Conservation (phyloP, 2,888 invertebrate genomes). For the Monopis laevigella region DNA sequence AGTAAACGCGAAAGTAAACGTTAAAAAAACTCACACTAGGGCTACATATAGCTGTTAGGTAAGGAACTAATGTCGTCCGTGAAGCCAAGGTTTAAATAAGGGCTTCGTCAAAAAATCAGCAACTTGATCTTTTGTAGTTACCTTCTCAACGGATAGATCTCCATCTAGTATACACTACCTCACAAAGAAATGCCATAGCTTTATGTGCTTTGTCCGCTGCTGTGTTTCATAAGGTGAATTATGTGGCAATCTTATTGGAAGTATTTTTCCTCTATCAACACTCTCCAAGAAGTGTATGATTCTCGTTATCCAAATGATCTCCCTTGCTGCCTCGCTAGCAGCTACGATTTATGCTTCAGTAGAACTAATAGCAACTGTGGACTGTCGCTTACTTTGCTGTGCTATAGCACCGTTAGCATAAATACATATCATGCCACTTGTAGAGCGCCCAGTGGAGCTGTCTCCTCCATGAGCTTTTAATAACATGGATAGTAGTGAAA, state of each 20-base stretch:
- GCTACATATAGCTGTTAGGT: too few species aligned
- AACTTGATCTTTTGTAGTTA: not conserved
- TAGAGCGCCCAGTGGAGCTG: slow-evolving; percentile 2
- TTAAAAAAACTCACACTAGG: too few species aligned
- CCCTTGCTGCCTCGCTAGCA: slow-evolving; percentile 7
- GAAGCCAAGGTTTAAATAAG: too few species aligned
- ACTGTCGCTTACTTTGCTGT: slow-evolving; percentile 1
- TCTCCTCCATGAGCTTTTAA: slow-evolving; percentile 1
- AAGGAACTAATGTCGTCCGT: too few species aligned
- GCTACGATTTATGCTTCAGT: slow-evolving; percentile 8
- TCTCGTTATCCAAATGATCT: not conserved
- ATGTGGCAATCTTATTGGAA: not conserved
- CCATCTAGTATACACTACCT: not conserved
- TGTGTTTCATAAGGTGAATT: not conserved
- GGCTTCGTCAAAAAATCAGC: not conserved
- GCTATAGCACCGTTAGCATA: slow-evolving; percentile 2
- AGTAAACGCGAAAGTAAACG: too few species aligned
- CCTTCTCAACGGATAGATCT: not conserved
- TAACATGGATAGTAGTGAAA: not conserved
- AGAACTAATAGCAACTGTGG: not conserved
- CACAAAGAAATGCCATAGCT: slow-evolving; percentile 1
- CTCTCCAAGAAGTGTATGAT: not conserved
- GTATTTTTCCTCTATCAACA: too few species aligned
- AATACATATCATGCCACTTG: not conserved
- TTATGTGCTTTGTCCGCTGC: slow-evolving; percentile 1